These are phyloP conservation scores for Bombus confusus DNA, from an alignment of 1,140 invertebrate genomes.

Conservation along the genomic window DNA sequence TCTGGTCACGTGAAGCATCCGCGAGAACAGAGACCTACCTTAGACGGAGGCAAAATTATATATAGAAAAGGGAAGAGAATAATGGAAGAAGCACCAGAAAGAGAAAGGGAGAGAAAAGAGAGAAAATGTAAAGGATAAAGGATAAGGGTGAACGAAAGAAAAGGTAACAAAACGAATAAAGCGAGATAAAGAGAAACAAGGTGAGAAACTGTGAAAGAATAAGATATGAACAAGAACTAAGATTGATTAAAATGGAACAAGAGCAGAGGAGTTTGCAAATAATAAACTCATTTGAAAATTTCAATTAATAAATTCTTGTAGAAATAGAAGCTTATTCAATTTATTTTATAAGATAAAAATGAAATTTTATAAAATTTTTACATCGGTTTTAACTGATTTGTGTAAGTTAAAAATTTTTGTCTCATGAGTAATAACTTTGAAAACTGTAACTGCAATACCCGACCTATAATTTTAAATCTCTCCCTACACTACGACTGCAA, in stretches of 20 bases:
- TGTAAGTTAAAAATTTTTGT: not conserved
- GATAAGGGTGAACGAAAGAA: not conserved
- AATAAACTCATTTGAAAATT: not conserved
- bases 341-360: not conserved
- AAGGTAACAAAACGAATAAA: not conserved
- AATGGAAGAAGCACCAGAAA: not conserved
- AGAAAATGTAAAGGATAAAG: not conserved
- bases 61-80: constrained; percentile 25
- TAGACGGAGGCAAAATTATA: constrained; percentile 29
- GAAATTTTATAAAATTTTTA: not conserved
- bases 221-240: not conserved
- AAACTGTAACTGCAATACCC: constrained; percentile 12
- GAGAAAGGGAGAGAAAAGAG: not conserved
- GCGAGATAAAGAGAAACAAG: not conserved
- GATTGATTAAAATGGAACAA: not conserved
- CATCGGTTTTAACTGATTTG: too few relatives aligned
- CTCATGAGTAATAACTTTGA: not conserved
- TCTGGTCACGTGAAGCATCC: constrained; percentile 76
- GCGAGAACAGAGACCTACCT: constrained; percentile 32
- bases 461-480: constrained; percentile 37
- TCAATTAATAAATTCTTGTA: not conserved
- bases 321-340: not conserved
- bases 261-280: not conserved
- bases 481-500: constrained; percentile 22
- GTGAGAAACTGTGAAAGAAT: not conserved